Conservation (phyloP, 2,888 invertebrate genomes). For the Nephrocerus scutellatus region DNA sequence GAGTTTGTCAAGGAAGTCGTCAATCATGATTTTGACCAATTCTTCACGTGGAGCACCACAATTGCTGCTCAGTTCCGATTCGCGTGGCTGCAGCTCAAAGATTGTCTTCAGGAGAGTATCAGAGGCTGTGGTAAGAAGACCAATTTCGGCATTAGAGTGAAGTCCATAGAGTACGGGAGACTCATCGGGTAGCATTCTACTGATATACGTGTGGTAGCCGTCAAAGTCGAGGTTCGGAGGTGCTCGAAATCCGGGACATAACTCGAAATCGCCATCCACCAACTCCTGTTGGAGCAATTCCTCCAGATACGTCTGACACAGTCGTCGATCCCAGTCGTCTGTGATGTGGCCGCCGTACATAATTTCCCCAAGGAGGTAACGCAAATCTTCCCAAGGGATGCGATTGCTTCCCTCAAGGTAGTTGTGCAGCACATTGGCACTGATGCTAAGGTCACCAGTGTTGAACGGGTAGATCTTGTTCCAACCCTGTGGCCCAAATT, state of each 20-base stretch:
- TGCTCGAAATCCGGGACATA: constrained; percentile 78
- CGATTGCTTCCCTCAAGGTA: constrained; percentile 84
- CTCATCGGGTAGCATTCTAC: constrained; percentile 78
- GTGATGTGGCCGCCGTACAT: constrained; percentile 98
- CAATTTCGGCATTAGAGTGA: constrained; percentile 93
- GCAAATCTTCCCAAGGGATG: constrained; percentile 90
- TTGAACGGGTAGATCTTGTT: constrained; percentile 75
- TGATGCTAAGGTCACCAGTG: constrained; percentile 83
- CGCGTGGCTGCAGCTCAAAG: constrained; percentile 86
- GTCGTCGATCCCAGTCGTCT: constrained; percentile 89
- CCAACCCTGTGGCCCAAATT: constrained; percentile 94
- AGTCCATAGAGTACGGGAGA: constrained; percentile 87
- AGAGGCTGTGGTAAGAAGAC: constrained; percentile 79
- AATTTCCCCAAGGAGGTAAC: constrained; percentile 92
- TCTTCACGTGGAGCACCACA: constrained; percentile 71
- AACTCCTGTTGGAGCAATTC: constrained; percentile 83
- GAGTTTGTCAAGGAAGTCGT: constrained; percentile 82
- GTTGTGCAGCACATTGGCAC: constrained; percentile 83
- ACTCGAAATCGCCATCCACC: constrained; percentile 74
- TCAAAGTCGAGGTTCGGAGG: constrained; percentile 85
- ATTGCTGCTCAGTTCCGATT: constrained; percentile 50
- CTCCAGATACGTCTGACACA: constrained; percentile 78
- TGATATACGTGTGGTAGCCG: constrained; percentile 83
- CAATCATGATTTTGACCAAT: constrained; percentile 66
- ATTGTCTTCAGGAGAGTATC: constrained; percentile 76